Evolutionary conservation across 2,797 vertebrate genomes (phyloP).

Genomic region (Eulemur mongoz): DNA sequence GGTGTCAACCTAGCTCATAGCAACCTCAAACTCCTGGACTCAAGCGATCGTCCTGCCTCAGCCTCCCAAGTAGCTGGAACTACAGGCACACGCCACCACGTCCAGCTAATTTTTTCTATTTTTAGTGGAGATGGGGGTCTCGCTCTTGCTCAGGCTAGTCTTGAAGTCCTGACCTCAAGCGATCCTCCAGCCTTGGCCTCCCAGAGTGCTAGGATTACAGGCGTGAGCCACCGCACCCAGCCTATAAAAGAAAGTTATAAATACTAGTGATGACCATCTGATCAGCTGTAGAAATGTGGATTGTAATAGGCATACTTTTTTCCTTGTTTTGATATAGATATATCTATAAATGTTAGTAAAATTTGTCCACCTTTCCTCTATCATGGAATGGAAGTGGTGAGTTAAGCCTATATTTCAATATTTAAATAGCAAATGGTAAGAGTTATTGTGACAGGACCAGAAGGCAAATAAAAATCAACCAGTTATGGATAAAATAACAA

Average conservation of each 20-base stretch:
- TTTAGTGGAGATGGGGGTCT: too few relatives aligned
- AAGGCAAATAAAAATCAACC: not conserved
- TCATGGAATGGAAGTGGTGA: not conserved
- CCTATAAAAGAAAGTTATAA: not conserved
- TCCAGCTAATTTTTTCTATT: too few relatives aligned
- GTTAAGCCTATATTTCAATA: not conserved
- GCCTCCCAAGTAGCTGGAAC: too few relatives aligned
- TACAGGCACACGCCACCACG: too few relatives aligned
- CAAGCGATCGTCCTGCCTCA: too few relatives aligned
- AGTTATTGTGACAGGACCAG: not conserved
- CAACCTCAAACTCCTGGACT: too few relatives aligned
- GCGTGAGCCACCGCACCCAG: too few relatives aligned
- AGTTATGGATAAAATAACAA: constrained; percentile 14
- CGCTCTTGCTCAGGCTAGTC: too few relatives aligned
- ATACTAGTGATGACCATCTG: not conserved
- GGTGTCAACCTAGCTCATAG: too few relatives aligned
- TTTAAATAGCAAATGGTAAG: not conserved
- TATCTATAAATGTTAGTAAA: not conserved
- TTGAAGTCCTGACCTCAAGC: too few relatives aligned
- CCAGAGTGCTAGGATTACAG: too few relatives aligned
- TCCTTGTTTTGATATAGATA: not conserved
- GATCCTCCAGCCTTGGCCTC: too few relatives aligned
- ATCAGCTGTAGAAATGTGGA: not conserved
- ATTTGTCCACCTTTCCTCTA: not conserved
- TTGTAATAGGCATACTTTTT: not conserved